phyloP scores from a whole-genome alignment of 2,888 invertebrate genomes.

The Hyalella azteca region DNA sequence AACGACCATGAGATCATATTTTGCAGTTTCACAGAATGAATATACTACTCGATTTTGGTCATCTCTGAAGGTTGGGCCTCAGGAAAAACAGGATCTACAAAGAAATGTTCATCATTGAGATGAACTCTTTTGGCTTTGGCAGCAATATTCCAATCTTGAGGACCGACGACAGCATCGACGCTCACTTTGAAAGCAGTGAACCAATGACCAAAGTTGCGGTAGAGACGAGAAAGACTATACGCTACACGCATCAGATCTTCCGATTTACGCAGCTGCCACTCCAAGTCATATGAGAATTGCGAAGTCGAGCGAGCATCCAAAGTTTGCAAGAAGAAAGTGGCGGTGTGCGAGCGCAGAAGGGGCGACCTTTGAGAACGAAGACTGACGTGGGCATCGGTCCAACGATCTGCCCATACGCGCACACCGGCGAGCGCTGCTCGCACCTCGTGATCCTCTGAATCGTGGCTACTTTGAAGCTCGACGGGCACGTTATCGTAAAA shows the following conservation, averaged over 20 bases:
- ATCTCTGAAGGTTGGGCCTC: not conserved
- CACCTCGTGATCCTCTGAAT: conserved; percentile 53
- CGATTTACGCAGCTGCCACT: conserved; percentile 50
- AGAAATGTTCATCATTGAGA: conserved; percentile 41
- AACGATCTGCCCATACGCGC: conserved; percentile 49
- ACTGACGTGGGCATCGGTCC: conserved; percentile 52
- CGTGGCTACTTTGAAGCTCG: conserved; percentile 54
- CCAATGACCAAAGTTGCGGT: conserved; percentile 52
- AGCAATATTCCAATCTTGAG: conserved; percentile 43
- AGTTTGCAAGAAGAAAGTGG: conserved; percentile 39
- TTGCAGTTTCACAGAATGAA: not conserved
- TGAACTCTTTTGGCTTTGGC: conserved; percentile 37
- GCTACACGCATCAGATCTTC: conserved; percentile 48
- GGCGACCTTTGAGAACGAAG: conserved; percentile 45
- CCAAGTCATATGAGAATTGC: conserved; percentile 52
- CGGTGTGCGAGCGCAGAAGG: conserved; percentile 46
- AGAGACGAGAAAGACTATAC: conserved; percentile 46
- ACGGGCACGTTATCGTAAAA: conserved; percentile 58
- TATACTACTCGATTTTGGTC: conserved; percentile 10
- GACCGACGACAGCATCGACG: conserved; percentile 51
- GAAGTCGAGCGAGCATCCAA: conserved; percentile 40
- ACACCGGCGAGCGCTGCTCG: conserved; percentile 52
- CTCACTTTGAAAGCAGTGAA: conserved; percentile 45
- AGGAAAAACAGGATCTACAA: conserved; percentile 35
- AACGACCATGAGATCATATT: too few relatives aligned